A percentile compares a stretch with the other conserved stretches of the same genome.
Evolutionary conservation across 2,888 invertebrate species (phyloP).

Genomic region (Lasioglossum oenotherae): DNA sequence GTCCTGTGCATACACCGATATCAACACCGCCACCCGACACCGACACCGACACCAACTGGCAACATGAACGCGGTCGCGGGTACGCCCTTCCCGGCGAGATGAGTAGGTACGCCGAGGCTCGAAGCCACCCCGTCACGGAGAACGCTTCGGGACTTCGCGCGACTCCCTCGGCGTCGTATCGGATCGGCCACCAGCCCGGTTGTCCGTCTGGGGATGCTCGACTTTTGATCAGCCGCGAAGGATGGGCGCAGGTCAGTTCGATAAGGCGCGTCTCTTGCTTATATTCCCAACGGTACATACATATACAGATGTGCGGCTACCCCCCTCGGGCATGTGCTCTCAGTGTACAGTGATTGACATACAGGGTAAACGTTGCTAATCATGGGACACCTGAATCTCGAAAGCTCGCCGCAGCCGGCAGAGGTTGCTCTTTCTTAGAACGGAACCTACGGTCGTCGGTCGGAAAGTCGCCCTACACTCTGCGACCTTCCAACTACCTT

Average conservation of each 20-base stretch:
- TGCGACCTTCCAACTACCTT: neutral
- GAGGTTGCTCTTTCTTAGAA: neutral
- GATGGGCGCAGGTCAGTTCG: slow-evolving; percentile 90
- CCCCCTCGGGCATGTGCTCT: slow-evolving; percentile 23
- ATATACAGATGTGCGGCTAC: slow-evolving; percentile 24
- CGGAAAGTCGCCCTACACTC: neutral
- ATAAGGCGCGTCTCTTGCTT: slow-evolving; percentile 54
- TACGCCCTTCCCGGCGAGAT: slow-evolving; percentile 69
- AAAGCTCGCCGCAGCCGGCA: neutral
- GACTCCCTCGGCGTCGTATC: slow-evolving; percentile 69
- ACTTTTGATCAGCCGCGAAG: slow-evolving; percentile 85
- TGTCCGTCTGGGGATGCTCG: slow-evolving; percentile 76
- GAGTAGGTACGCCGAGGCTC: slow-evolving; percentile 71
- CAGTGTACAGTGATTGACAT: slow-evolving; percentile 36
- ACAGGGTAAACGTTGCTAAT: neutral
- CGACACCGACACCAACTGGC: neutral
- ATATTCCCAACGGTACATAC: slow-evolving; percentile 24
- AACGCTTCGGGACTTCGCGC: slow-evolving; percentile 76
- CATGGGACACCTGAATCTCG: neutral
- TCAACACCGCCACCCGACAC: neutral
- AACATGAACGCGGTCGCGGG: slow-evolving; percentile 51
- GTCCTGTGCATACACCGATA: slow-evolving; percentile 35
- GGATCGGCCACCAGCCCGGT: slow-evolving; percentile 66
- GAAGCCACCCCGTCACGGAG: slow-evolving; percentile 75
- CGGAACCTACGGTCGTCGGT: neutral